Base-by-base conservation (phyloP, 2,797 vertebrate species). In the Meriones psammophilus region DNA sequence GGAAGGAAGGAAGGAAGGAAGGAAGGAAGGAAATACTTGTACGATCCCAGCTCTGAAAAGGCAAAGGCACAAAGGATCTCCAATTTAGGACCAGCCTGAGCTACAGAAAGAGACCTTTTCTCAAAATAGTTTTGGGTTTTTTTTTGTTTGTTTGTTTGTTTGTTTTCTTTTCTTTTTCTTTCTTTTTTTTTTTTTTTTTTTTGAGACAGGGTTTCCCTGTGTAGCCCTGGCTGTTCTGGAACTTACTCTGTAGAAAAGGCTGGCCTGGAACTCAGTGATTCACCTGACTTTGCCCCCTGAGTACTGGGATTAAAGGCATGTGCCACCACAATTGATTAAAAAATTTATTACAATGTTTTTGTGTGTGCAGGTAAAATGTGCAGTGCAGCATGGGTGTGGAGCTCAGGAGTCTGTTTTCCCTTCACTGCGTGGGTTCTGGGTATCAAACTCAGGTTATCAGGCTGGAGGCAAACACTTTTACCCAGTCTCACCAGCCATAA, bases 51-150 rank as follows among this genome's bases (percentile, higher is more conserved):
- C 42, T n/a, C 64, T 85, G 42, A 8, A 12, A 30, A 24, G 42
- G 64, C 33, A 56, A 84, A 64, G 39, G 15, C 39, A 33, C 15
- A 28, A 17, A 80, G 80, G 14, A 64, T 5, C 80, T 83, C 24
- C 36, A 83, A 36, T 83, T 64, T n/a, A 80, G 46, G 62, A 39
- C 62, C 9, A 24, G 12, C 30, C 64, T 86, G 83, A 89, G 42
- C 92, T 69, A 91, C 66, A 91, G 54, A 71, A 54, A 46, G 36
- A 42, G 8, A 84, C 17, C 81, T 68, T 50, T 26, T 46, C 58
- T 83, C 81, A 86, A 86, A n/a, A 22, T 69, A 69, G 46, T 39
- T n/a, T n/a, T n/a, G n/a, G n/a, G n/a, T n/a, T 50, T 50, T 50
- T 50, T 50, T 50, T 8, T 8, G 56, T 58, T 58, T 58, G 14